Evolutionary conservation across 1,140 invertebrate species (phyloP).

Genomic region (Drosophila cardini): DNA sequence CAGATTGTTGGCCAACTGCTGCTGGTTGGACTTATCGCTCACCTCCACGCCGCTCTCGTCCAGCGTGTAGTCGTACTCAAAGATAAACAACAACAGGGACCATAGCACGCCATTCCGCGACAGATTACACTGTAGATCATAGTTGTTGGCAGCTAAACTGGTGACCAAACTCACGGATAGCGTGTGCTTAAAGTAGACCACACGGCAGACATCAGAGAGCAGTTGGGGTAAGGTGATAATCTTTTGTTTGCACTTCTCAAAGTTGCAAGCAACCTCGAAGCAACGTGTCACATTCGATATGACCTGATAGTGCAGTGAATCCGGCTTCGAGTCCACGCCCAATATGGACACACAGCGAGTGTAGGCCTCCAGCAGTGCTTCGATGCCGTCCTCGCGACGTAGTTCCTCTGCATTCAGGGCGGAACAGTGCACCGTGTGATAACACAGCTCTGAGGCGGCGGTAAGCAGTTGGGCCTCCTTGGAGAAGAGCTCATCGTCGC

Average conservation of each 20-base stretch:
- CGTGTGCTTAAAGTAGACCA: slow-evolving; percentile 92
- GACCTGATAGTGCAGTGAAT: slow-evolving; percentile 95
- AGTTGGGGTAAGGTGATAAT: slow-evolving; percentile 94
- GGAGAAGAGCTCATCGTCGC: slow-evolving; percentile 96
- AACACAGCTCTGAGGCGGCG: slow-evolving; percentile 96
- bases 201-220: slow-evolving; percentile 94
- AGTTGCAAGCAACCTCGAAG: slow-evolving; percentile 97
- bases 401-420: slow-evolving; percentile 99
- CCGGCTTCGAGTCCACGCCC: slow-evolving; percentile 90
- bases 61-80: slow-evolving; percentile 98
- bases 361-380: slow-evolving; percentile 94
- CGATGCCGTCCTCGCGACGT: slow-evolving; percentile 95
- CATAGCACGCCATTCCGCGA: slow-evolving; percentile 96
- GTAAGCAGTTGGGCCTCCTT: slow-evolving; percentile 94
- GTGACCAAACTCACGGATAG: slow-evolving; percentile 83
- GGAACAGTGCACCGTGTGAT: slow-evolving; percentile 98
- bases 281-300: slow-evolving; percentile 96
- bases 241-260: slow-evolving; percentile 94
- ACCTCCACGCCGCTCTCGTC: slow-evolving; percentile 97
- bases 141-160: slow-evolving; percentile 85
- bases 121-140: slow-evolving; percentile 94
- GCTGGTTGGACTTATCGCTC: slow-evolving; percentile 92
- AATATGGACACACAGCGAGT: slow-evolving; percentile 96
- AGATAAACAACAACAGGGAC: slow-evolving; percentile 95
- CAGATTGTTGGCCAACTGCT: slow-evolving; percentile 96